Evolutionary conservation across 2,797 vertebrate genomes (phyloP), one percentile per base, ranked within the genome.

Genomic region (Okamejei kenojei): DNA sequence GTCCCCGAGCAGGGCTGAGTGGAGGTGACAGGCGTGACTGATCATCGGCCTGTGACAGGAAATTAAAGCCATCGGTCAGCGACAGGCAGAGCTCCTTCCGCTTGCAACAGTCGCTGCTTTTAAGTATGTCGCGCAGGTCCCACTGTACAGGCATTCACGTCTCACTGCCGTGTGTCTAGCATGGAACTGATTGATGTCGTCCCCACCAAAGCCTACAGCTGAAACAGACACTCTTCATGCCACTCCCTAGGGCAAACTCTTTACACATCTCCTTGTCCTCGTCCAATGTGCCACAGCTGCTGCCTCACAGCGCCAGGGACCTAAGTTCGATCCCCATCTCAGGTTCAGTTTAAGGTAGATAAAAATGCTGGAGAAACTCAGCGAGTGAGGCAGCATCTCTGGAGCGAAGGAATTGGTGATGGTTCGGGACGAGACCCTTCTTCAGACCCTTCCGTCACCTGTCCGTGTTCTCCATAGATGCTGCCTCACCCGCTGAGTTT

Each of bases 1-100:
- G 65, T 65, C 82, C 82, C 61, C 5, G 11, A 86, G 26, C 61
- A 58, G 17, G 26, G 58, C 82, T 32, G 58, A 86, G 58, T 15
- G 82, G 29, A 86, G 15, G 58, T 32, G 58, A 65, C 82, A 86
- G 82, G 7, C 0, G 58, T 86, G 82, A 86, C 58, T 86, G 61
- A 86, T 65, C 13, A 61, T 63, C 82, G 11, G 58, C 82, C 63
- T 58, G 65, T 19, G 58, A 32, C 5, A 63, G 58, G 58, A 86
- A 86, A 86, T 86, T 86, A 86, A 86, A 86, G 61, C 82, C 82
- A 86, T 86, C 61, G 32, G 82, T 86, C 82, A 86, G 6, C 26
- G 82, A 65, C 58, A 86, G 58, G 81, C 82, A 86, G 29, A 29
- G 21, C 17, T 26, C 82, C 54, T 65, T 63, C 82, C n/a, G 8